Conservation (phyloP, 37 sponge, comb jelly and placozoan genomes). For the Axinella damicornis region DNA sequence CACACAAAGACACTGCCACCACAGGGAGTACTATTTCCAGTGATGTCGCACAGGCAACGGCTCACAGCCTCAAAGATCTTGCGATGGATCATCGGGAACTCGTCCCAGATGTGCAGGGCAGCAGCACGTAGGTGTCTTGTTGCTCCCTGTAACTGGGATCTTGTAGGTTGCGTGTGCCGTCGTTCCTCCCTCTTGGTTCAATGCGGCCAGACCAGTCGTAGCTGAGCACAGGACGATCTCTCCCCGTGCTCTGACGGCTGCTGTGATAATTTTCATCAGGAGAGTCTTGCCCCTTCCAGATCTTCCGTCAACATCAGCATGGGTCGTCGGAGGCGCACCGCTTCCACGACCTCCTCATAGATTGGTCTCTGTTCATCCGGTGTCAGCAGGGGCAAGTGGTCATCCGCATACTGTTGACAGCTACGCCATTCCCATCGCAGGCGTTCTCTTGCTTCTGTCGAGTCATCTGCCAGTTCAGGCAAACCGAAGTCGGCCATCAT, state of each 20-base stretch:
- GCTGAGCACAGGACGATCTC: slow-evolving; percentile 42
- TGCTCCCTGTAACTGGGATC: slow-evolving; percentile 27
- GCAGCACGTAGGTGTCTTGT: slow-evolving; percentile 17
- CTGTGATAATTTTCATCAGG: slow-evolving; percentile 31
- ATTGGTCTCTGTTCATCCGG: slow-evolving; percentile 12
- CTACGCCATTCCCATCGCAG: slow-evolving; percentile 7
- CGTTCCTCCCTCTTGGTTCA: slow-evolving; percentile 25
- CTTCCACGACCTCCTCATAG: slow-evolving; percentile 3
- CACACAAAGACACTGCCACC: slow-evolving; percentile 30
- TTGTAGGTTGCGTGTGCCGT: no score
- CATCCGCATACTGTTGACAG: slow-evolving; percentile 8
- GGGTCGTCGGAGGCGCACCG: background rate
- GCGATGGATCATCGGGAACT: slow-evolving; percentile 21
- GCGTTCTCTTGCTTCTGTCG: slow-evolving; percentile 6
- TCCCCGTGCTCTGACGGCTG: slow-evolving; percentile 14
- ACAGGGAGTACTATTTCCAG: no score
- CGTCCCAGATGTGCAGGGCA: slow-evolving; percentile 22
- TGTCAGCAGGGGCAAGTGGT: background rate
- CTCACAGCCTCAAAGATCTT: no score
- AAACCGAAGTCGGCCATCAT: slow-evolving; percentile 14
- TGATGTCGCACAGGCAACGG: no score
- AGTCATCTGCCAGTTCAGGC: slow-evolving; percentile 4
- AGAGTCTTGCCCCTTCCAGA: no score
- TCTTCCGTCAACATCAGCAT: slow-evolving; percentile 36
- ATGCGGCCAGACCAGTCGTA: slow-evolving; percentile 48